A percentile compares a stretch with the other conserved stretches of the same genome.
Conservation (phyloP, 2,888 invertebrate genomes). For the Tipula lateralis region DNA sequence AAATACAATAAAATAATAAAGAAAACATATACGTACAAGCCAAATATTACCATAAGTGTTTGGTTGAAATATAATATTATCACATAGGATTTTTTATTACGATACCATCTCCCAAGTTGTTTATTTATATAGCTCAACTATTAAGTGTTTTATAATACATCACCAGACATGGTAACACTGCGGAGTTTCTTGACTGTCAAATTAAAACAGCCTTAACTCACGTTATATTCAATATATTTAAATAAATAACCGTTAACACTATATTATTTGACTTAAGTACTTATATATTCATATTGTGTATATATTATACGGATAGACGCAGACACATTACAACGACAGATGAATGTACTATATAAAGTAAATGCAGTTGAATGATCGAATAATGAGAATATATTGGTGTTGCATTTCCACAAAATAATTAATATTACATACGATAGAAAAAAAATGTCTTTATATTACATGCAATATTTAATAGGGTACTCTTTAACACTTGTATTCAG, state of each 20-base stretch:
- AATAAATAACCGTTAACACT: too few species aligned
- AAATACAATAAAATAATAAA: neutral
- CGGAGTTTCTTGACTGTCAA: too few species aligned
- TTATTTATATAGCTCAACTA: neutral
- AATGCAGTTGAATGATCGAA: neutral
- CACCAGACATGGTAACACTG: too few species aligned
- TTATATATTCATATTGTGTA: neutral
- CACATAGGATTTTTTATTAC: neutral
- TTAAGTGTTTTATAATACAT: too few species aligned
- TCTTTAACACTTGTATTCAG: neutral
- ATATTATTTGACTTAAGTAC: too few species aligned
- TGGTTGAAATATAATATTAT: neutral
- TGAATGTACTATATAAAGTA: neutral
- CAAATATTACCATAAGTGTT: neutral
- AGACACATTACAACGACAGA: neutral
- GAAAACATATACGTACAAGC: neutral
- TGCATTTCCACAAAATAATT: neutral
- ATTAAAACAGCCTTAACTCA: too few species aligned
- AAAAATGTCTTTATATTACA: neutral
- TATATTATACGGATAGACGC: neutral
- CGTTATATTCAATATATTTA: too few species aligned
- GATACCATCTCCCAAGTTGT: neutral
- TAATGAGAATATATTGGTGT: neutral
- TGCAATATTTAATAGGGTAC: neutral
- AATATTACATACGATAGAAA: neutral